Conservation (phyloP, 1,140 invertebrate genomes). For the Lepidurus packardi region DNA sequence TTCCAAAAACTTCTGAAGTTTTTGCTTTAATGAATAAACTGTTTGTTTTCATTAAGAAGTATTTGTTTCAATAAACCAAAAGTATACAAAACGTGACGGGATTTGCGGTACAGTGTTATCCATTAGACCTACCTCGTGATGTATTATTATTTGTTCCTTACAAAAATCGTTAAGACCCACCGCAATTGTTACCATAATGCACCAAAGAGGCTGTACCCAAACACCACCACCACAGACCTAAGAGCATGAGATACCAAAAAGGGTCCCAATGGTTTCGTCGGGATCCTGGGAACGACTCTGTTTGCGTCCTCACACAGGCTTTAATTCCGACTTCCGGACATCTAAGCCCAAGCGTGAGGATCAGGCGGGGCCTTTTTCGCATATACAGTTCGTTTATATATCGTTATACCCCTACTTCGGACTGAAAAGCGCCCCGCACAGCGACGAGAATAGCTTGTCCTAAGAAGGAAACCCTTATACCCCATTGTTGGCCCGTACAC, state of each 20-base stretch:
- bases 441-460: background rate
- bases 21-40: no score
- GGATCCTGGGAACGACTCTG: constrained; percentile 20
- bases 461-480: constrained; percentile 1
- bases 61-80: no score
- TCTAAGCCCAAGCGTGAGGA: constrained; percentile 17
- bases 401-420: background rate
- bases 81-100: background rate
- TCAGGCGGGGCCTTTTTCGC: constrained; percentile 7
- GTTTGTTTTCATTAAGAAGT: no score
- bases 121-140: background rate
- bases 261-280: constrained; percentile 7
- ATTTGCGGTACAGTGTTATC: background rate
- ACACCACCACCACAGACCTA: constrained; percentile 4
- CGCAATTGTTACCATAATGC: background rate
- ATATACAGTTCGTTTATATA: background rate
- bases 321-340: constrained; percentile 19
- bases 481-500: background rate
- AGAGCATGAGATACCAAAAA: constrained; percentile 12
- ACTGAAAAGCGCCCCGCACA: background rate
- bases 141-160: background rate
- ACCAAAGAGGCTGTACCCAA: background rate
- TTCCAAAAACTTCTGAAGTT: no score
- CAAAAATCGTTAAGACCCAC: background rate
- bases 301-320: constrained; percentile 15